Evolutionary conservation across 2,888 invertebrate species (phyloP).

Genomic region (Phaedon cochleariae): DNA sequence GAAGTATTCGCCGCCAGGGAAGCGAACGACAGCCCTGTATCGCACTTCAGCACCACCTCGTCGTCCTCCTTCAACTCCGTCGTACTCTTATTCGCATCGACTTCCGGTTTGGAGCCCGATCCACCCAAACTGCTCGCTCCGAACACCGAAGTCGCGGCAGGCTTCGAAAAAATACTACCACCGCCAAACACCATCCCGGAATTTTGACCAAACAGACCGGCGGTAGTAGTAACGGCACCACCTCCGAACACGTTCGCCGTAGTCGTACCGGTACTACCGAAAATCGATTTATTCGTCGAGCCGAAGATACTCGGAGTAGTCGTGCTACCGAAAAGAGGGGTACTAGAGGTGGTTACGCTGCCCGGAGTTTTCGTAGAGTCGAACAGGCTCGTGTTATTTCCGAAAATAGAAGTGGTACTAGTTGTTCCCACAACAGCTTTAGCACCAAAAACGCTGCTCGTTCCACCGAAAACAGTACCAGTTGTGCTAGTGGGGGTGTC

Average conservation of each 20-base stretch:
- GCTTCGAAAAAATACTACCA: not conserved
- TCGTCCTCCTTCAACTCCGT: conserved; percentile 45
- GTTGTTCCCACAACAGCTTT: conserved; percentile 1
- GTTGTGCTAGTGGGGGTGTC: not conserved
- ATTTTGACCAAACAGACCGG: conserved; percentile 9
- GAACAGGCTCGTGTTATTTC: not conserved
- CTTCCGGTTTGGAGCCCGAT: not conserved
- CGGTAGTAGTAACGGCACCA: not conserved
- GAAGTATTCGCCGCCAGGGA: conserved; percentile 52
- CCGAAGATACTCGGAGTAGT: conserved; percentile 26
- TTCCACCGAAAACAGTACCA: conserved; percentile 12
- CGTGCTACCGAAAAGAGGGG: conserved; percentile 32
- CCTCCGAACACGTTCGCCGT: conserved; percentile 8
- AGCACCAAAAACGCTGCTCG: conserved; percentile 10
- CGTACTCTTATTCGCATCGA: conserved; percentile 10
- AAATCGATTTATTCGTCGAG: conserved; percentile 15
- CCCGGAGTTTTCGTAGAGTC: not conserved
- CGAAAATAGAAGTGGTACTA: conserved; percentile 27
- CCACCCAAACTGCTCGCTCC: conserved; percentile 1
- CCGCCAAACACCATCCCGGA: not conserved
- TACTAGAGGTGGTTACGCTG: conserved; percentile 4
- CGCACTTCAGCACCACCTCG: conserved; percentile 53
- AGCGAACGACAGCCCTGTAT: conserved; percentile 57
- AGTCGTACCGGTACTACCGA: not conserved
- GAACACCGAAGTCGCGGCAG: not conserved